Conservation (phyloP, 2,113 vertebrate genomes). For the Macrotis lagotis region DNA sequence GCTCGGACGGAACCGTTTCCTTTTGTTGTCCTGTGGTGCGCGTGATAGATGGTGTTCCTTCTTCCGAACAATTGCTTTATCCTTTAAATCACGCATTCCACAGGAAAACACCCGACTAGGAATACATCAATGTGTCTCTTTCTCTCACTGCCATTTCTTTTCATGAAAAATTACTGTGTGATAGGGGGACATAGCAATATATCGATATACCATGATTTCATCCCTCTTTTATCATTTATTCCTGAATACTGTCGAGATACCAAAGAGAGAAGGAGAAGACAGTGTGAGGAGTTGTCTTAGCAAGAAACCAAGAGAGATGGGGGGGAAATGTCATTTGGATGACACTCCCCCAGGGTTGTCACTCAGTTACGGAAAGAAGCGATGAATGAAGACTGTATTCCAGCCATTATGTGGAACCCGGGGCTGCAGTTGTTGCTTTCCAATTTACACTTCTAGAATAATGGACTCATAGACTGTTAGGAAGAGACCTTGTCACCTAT, state of each 20-base stretch:
- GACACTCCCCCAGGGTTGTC: neutral
- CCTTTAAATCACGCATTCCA: conserved; percentile 11
- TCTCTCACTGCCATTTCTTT: conserved; percentile 2
- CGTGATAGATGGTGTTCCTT: conserved; percentile 21
- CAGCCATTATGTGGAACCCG: conserved; percentile 1
- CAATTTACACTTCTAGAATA: neutral
- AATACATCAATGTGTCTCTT: neutral
- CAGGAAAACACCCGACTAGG: conserved; percentile 5
- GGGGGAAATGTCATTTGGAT: neutral
- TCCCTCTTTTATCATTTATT: neutral
- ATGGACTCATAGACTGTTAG: neutral
- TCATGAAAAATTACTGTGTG: conserved; percentile 19
- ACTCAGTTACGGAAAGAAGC: conserved; percentile 2
- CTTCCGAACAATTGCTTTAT: neutral
- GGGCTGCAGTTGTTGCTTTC: neutral
- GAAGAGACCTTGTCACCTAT: neutral
- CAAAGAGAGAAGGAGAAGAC: conserved; percentile 7
- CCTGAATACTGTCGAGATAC: neutral
- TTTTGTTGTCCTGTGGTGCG: conserved; percentile 57
- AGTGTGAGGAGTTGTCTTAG: conserved; percentile 15
- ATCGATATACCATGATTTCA: conserved; percentile 34
- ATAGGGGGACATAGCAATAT: neutral
- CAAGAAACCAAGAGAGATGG: neutral
- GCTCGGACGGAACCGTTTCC: conserved; percentile 59
- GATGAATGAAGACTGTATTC: neutral